Evolutionary conservation across 2,888 invertebrate genomes (phyloP).

Genomic region (Xanthia togata): DNA sequence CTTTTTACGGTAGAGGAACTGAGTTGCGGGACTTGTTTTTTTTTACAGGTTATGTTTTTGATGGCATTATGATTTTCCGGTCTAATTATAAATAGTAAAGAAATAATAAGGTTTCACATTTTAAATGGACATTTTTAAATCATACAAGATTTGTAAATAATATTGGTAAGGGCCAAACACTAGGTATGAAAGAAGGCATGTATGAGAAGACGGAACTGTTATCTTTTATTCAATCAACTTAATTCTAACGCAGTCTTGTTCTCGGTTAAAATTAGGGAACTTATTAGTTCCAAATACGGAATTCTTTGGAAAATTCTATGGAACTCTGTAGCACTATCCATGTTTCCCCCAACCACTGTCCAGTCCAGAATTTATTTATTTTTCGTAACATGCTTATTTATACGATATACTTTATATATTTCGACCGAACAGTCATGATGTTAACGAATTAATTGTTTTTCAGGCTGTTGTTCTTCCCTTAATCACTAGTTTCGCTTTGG

Average conservation of each 20-base stretch:
- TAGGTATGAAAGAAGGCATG: not conserved
- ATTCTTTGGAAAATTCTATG: too few species aligned
- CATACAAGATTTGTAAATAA: not conserved
- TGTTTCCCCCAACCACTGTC: not conserved
- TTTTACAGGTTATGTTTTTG: too few species aligned
- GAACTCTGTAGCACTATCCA: not conserved
- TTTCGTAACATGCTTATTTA: too few species aligned
- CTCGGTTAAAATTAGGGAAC: not conserved
- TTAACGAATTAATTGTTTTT: slow-evolving; percentile 44
- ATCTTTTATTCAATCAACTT: not conserved
- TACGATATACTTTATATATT: too few species aligned
- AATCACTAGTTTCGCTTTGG: slow-evolving; percentile 92
- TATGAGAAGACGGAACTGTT: not conserved
- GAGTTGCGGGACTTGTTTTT: too few species aligned
- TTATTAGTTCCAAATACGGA: not conserved
- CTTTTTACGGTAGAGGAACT: too few species aligned
- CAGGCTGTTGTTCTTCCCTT: slow-evolving; percentile 90
- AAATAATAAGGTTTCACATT: not conserved
- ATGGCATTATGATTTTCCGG: not conserved
- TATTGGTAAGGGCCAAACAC: not conserved
- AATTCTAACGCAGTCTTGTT: not conserved
- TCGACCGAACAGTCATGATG: too few species aligned
- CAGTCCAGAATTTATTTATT: not conserved
- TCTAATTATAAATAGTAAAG: not conserved
- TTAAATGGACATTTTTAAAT: not conserved